These are phyloP conservation scores for Leptodactylus fallax DNA, from an alignment of 2,797 vertebrate species.

Conservation along the genomic window DNA sequence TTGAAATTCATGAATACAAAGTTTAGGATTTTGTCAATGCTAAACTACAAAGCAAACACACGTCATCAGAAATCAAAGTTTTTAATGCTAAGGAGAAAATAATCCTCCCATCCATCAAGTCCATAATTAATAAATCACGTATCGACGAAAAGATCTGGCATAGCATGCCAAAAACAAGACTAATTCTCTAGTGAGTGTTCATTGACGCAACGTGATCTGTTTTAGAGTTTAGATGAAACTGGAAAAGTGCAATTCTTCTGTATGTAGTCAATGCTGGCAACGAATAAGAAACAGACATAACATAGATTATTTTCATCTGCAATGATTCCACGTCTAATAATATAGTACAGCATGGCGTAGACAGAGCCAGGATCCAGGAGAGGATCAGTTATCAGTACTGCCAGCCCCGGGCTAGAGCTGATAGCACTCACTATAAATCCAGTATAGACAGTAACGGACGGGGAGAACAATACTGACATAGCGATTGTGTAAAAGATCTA, in stretches of 20 bases:
- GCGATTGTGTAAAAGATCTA: not conserved
- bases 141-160: not conserved
- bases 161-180: not conserved
- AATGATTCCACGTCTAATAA: not conserved
- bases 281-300: not conserved
- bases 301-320: too few relatives aligned
- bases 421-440: not conserved
- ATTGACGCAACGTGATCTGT: not conserved
- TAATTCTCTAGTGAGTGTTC: not conserved
- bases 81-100: conserved; percentile 21
- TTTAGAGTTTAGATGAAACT: not conserved
- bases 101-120: not conserved
- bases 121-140: conserved; percentile 21
- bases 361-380: too few relatives aligned
- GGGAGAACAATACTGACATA: not conserved
- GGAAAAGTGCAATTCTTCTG: not conserved
- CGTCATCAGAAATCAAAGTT: conserved; percentile 22
- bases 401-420: too few relatives aligned
- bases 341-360: not conserved
- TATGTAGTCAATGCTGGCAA: not conserved
- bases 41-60: conserved; percentile 56
- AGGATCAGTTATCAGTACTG: not conserved
- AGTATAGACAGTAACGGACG: not conserved
- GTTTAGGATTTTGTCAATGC: not conserved
- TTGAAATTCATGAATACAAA: conserved; percentile 59